These are phyloP conservation scores for Spisula solida DNA, from an alignment of 2,888 invertebrate genomes.

Conservation along the genomic window DNA sequence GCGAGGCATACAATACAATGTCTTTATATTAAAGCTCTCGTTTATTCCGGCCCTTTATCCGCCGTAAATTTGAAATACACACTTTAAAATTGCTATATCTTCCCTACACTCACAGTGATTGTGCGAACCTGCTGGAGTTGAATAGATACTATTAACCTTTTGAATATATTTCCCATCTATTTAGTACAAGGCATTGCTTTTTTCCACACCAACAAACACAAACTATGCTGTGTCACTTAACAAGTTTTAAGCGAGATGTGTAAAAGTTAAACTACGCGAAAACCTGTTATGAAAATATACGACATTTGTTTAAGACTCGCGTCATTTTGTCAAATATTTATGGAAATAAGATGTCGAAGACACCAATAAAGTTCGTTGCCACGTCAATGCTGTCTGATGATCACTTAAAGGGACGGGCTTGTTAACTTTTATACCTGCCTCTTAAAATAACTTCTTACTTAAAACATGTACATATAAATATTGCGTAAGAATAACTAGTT, in stretches of 20 bases:
- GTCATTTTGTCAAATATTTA: neutral
- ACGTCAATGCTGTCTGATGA: no score
- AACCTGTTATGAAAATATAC: conserved; percentile 7
- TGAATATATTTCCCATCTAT: conserved; percentile 41
- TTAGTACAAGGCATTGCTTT: conserved; percentile 39
- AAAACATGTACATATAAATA: no score
- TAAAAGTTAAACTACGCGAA: neutral
- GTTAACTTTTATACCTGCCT: no score
- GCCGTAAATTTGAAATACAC: conserved; percentile 53
- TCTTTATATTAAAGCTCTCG: conserved; percentile 38
- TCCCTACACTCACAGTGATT: conserved; percentile 43
- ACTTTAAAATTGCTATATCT: conserved; percentile 56
- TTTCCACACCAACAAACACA: conserved; percentile 51
- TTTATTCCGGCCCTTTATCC: conserved; percentile 43
- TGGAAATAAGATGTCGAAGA: conserved; percentile 1
- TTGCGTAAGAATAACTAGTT: no score
- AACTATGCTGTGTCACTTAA: conserved; percentile 40
- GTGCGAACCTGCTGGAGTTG: conserved; percentile 41
- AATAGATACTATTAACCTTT: conserved; percentile 58
- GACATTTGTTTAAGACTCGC: neutral
- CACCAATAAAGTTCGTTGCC: neutral
- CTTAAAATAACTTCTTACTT: no score
- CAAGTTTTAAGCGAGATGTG: neutral
- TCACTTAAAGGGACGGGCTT: no score
- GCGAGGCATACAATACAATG: conserved; percentile 40